These are phyloP conservation scores for Heliconius ethilla DNA, from an alignment of 2,888 invertebrate genomes.

Conservation along the genomic window DNA sequence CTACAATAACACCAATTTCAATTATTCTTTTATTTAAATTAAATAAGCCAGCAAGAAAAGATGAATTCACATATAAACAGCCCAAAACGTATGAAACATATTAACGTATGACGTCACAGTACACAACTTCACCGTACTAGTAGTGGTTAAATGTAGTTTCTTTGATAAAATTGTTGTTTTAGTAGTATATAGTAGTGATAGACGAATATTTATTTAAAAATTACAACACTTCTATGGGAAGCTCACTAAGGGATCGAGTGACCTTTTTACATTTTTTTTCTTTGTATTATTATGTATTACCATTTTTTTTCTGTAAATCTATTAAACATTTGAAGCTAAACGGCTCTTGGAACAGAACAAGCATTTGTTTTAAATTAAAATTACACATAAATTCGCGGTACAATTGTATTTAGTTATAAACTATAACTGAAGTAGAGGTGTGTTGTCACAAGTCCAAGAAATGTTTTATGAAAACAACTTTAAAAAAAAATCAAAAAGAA, in stretches of 20 bases:
- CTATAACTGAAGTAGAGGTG: not conserved
- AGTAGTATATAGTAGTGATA: constrained; percentile 30
- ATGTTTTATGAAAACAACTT: not conserved
- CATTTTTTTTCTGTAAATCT: constrained; percentile 16
- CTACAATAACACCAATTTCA: constrained; percentile 33
- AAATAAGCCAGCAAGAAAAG: not conserved
- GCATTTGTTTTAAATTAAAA: constrained; percentile 17
- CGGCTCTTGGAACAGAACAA: constrained; percentile 13
- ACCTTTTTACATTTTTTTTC: constrained; percentile 18
- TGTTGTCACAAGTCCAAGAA: not conserved
- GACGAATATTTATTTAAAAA: constrained; percentile 39
- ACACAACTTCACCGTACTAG: not conserved
- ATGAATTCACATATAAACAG: not conserved
- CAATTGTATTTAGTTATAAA: constrained; percentile 5
- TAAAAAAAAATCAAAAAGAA: not conserved
- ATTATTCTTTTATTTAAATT: not conserved
- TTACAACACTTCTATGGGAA: constrained; percentile 53
- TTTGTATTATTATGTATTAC: constrained; percentile 9
- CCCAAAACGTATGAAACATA: not conserved
- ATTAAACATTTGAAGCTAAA: constrained; percentile 27
- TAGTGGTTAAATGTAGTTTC: constrained; percentile 56
- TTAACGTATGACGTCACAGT: not conserved
- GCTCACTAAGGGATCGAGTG: constrained; percentile 45
- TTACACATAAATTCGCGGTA: constrained; percentile 3
- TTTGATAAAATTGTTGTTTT: constrained; percentile 45